These are phyloP conservation scores for Silurus glanis DNA, from an alignment of 2,113 vertebrate genomes.

Conservation along the genomic window DNA sequence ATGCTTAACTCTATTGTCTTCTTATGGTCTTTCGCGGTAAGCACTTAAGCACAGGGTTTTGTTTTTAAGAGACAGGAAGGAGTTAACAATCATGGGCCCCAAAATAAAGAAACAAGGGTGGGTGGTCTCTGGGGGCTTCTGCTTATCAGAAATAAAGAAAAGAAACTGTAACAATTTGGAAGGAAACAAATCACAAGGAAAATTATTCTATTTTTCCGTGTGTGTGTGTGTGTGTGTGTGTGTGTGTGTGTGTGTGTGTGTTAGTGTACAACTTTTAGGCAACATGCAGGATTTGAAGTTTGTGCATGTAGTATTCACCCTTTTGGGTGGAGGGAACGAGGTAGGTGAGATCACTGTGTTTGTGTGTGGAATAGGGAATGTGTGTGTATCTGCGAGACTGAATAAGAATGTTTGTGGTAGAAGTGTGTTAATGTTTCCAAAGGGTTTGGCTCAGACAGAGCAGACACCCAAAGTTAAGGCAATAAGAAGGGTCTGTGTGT, in stretches of 20 bases:
- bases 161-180: constrained; percentile 55
- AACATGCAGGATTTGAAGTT: background rate
- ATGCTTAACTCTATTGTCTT: constrained; percentile 38
- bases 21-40: constrained; percentile 34
- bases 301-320: background rate
- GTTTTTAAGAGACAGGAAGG: constrained; percentile 67
- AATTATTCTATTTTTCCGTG: background rate
- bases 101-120: constrained; percentile 58
- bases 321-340: constrained; percentile 59
- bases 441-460: constrained; percentile 18
- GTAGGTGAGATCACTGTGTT: constrained; percentile 62
- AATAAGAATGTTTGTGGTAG: constrained; percentile 47
- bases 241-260: background rate
- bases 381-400: constrained; percentile 53
- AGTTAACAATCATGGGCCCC: constrained; percentile 65
- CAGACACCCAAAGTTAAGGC: constrained; percentile 43
- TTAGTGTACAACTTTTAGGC: background rate
- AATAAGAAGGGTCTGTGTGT: constrained; percentile 15
- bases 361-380: constrained; percentile 55
- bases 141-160: constrained; percentile 61
- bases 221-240: background rate
- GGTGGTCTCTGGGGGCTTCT: constrained; percentile 61
- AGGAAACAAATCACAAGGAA: constrained; percentile 51
- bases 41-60: constrained; percentile 34
- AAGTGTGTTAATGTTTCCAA: constrained; percentile 53